Base-by-base conservation (phyloP, 2,113 vertebrate genomes). In the Mugil cephalus region DNA sequence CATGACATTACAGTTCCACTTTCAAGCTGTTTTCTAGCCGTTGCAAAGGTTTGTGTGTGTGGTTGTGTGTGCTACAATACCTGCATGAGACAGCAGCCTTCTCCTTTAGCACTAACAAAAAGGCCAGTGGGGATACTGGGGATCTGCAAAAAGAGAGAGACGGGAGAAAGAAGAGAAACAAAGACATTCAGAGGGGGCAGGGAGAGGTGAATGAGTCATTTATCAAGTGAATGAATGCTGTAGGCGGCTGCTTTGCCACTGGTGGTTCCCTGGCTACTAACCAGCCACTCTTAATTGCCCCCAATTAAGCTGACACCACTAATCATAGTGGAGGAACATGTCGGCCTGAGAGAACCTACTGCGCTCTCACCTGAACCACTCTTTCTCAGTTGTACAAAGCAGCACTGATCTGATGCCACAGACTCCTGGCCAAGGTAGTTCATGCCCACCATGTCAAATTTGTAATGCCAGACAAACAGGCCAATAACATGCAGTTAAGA, bases 21-120 rank as follows among this genome's bases (percentile, higher is more conserved):
- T 62, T 60, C 14, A 40, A 50, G 36, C 14, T 36, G 45, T 9
- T 54, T 73, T 55, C 59, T 71, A 76, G 40, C 24, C 24, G 61
- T 19, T 18, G 30, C 7, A 68, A 74, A 71, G 48, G 45, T 63
- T 60, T 59, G n/a, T 48, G 36, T 67, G 17, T 36, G 35, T 19
- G 39, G 46, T 59, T 7, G 19, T 74, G 62, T 54, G 21, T 36
- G 19, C 38, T 51, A 9, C 13, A 80, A 88, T 94, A 98, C 97
- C 97, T 98, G 96, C 95, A 97, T 94, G 79, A 98, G 93, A 65
- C 96, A 98, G 91, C 97, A 98, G 85, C 97, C 96, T 82, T 98
- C 96, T 10, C 96, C 97, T 87, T 95, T 98, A 83, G 96, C 96
- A 0, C 96, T 97, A 87, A 98, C 96, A 69, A 98, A 98, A 82